Conservation (phyloP, 2,797 vertebrate genomes). For the Muscicapa striata region DNA sequence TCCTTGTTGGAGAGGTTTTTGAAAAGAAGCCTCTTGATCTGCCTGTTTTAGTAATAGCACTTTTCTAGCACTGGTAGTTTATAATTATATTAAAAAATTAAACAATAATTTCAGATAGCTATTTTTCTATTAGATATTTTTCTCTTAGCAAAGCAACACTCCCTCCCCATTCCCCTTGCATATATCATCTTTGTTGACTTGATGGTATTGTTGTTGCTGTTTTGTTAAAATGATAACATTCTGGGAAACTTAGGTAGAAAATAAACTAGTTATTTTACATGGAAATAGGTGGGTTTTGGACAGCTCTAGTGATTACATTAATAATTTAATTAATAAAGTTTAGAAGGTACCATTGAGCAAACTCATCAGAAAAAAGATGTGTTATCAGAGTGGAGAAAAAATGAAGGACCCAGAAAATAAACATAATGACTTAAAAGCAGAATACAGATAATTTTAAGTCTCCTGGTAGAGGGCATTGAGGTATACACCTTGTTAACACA, state of each 20-base stretch:
- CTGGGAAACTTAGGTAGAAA: not conserved
- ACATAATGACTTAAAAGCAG: not conserved
- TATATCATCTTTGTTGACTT: not conserved
- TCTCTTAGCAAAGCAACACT: not conserved
- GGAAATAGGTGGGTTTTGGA: not conserved
- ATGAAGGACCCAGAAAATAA: not conserved
- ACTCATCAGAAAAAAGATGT: not conserved
- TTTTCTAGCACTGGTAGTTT: not conserved
- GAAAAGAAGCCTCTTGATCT: not conserved
- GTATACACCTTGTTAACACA: not conserved
- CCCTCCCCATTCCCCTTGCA: not conserved
- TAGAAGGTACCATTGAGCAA: not conserved
- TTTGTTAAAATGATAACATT: not conserved
- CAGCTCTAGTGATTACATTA: not conserved
- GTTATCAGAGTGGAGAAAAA: not conserved
- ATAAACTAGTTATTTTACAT: not conserved
- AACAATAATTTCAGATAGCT: not conserved
- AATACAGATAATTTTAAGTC: not conserved
- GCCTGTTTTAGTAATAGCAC: not conserved
- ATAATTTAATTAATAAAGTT: not conserved
- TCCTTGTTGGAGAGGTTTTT: not conserved
- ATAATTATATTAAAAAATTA: not conserved
- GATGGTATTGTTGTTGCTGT: not conserved
- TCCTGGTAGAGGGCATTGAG: not conserved
- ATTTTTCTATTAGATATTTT: not conserved